These are phyloP conservation scores for Datnioides undecimradiatus DNA, from an alignment of 2,113 vertebrate genomes.

Conservation along the genomic window DNA sequence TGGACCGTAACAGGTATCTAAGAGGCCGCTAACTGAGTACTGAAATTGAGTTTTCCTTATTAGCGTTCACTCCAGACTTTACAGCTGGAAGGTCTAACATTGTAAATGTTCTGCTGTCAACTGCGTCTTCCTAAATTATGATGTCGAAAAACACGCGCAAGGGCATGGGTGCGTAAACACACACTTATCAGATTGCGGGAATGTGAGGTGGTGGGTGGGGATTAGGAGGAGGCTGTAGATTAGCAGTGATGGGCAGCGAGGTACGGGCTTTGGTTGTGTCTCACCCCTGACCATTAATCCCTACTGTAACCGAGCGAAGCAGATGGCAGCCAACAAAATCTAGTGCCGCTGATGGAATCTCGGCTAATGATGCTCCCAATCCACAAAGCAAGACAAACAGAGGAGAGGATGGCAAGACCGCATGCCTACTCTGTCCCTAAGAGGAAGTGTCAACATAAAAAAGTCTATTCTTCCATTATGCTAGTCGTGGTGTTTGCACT, in stretches of 20 bases:
- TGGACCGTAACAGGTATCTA: neutral
- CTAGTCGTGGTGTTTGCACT: neutral
- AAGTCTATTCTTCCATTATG: constrained; percentile 2
- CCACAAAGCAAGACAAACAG: constrained; percentile 55
- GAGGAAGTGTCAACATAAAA: constrained; percentile 22
- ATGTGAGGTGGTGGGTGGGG: constrained; percentile 32
- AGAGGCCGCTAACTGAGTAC: neutral
- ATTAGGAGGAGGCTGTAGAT: constrained; percentile 66
- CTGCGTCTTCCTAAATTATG: constrained; percentile 8
- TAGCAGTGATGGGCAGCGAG: constrained; percentile 60
- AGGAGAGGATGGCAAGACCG: constrained; percentile 28
- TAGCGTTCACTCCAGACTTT: neutral
- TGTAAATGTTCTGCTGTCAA: neutral
- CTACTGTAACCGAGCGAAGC: constrained; percentile 73
- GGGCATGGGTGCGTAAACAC: constrained; percentile 18
- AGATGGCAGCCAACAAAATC: constrained; percentile 78
- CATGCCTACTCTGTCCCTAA: neutral
- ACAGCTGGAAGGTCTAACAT: neutral
- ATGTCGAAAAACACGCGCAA: constrained; percentile 4
- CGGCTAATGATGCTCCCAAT: constrained; percentile 75
- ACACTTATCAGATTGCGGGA: constrained; percentile 33
- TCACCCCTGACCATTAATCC: constrained; percentile 78
- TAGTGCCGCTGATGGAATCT: constrained; percentile 72
- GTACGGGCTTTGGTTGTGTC: constrained; percentile 58
- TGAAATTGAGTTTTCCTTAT: constrained; percentile 5